Evolutionary conservation across 2,888 invertebrate species (phyloP).

Genomic region (Metallyticus violacea): DNA sequence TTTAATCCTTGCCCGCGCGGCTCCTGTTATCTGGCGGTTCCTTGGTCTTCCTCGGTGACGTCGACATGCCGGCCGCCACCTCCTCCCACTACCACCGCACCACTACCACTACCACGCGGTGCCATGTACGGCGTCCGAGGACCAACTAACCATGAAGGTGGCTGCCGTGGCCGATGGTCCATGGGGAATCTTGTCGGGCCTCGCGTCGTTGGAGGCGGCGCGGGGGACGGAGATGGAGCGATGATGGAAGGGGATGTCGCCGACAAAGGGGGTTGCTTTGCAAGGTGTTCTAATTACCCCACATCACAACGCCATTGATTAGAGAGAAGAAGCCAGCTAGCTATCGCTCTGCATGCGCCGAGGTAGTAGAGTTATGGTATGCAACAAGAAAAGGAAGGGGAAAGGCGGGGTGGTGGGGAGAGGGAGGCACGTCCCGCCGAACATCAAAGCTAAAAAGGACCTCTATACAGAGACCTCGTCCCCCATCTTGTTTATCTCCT

Average conservation of each 20-base stretch:
- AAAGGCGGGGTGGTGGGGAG: neutral
- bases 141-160: slow-evolving; percentile 27
- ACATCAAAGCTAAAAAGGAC: neutral
- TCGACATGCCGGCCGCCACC: slow-evolving; percentile 12
- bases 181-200: slow-evolving; percentile 14
- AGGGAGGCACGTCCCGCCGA: neutral
- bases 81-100: neutral
- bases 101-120: neutral
- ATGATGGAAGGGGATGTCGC: slow-evolving; percentile 14
- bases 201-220: too few relatives aligned
- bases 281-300: slow-evolving; percentile 17
- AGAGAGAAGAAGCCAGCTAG: neutral
- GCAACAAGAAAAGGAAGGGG: neutral
- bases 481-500: neutral
- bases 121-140: slow-evolving; percentile 19
- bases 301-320: neutral
- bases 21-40: slow-evolving; percentile 25
- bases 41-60: slow-evolving; percentile 20
- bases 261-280: slow-evolving; percentile 22
- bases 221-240: slow-evolving; percentile 16
- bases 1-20: slow-evolving; percentile 1
- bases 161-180: slow-evolving; percentile 23
- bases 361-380: neutral
- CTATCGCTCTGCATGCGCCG: neutral
- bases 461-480: neutral